Base-by-base conservation (phyloP, 2,113 vertebrate species). In the Malurus cyaneus region DNA sequence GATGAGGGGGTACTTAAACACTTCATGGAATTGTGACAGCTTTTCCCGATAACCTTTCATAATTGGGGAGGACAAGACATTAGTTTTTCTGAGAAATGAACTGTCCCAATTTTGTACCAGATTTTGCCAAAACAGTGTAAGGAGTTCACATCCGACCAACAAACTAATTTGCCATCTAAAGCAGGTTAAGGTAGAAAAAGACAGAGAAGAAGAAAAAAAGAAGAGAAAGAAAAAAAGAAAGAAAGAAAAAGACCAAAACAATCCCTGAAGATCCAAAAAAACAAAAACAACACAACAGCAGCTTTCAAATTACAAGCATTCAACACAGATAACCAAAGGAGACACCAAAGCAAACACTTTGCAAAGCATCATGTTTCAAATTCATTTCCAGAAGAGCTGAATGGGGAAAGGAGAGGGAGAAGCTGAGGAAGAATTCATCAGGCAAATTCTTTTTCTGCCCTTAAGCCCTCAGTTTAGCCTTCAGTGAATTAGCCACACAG, bases 1-100 rank as follows among this genome's bases (percentile, higher is more conserved):
- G 10, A 80, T 50, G 71, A 77, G 76, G 81, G 2, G 49, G 50
- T 21, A 87, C 57, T 95, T 79, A 88, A 89, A 69, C 64, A 28
- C 41, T 84, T n/a, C 42, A 83, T 12, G 20, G 66, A 90, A 82
- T 93, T 86, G 54, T 46, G 46, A 91, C 65, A 62, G 56, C 54
- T 78, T 91, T 32, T 72, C 70, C 67, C 81, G 60, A 95, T 77
- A 96, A 91, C 12, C 49, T 87, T 41, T 72, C 87, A 71, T 96
- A 78, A 95, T 18, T 41, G n/a, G 66, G 64, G 47, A 95, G 41
- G n/a, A n/a, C n/a, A n/a, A 92, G 1, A 5, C 16, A 66, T 41
- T 71, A 52, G 47, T 91, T 92, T 94, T 95, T 87, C 74, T 69
- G 88, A 93, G 62, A 91, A 62, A 36, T 59, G 46, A 52, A 83